Evolutionary conservation across 2,113 vertebrate species (phyloP), one percentile per base, ranked within the genome.

Genomic region (Trachemys scripta): DNA sequence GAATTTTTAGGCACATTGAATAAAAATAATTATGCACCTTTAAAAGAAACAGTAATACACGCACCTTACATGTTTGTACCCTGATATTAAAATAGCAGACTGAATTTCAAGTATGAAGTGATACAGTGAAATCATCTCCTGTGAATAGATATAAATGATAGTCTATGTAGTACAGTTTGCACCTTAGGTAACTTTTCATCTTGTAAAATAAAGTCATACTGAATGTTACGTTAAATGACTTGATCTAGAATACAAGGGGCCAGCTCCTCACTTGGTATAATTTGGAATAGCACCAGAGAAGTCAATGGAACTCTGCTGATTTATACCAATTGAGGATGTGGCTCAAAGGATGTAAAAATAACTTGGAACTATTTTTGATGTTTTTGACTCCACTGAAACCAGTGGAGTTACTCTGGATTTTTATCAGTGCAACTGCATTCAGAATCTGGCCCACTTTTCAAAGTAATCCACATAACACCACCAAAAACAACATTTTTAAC

Each of bases 41-140:
- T 95, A 93, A 96, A 96, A 96, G 95, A 97, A 96, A 97, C 96
- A 97, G 95, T 96, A 96, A 93, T 96, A 94, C 93, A 97, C 20
- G 98, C 98, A 98, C 97, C 97, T 97, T 96, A 96, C 90, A 89
- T 96, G 91, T 97, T 95, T 98, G 97, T 97, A 98, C 97, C 98
- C 98, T 98, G 98, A 98, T 93, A 95, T 98, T 91, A 97, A 96
- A 97, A 97, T 82, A 98, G 96, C 79, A 76, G 94, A 22, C 51
- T 96, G 96, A 97, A 76, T 94, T 98, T 98, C 98, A 98, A 98
- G 97, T 98, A 98, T 97, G 97, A 98, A 97, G 97, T 97, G 92
- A 97, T 96, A 96, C 94, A 94, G 97, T 97, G 90, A 97, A 97
- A 96, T 93, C 87, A 90, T 56, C 90, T 97, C 93, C 93, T 94